Percentiles rank a stretch among this genome's conserved stretches.
phyloP scores from a whole-genome alignment of 2,888 invertebrate genomes.

The Parthenolecanium corni region DNA sequence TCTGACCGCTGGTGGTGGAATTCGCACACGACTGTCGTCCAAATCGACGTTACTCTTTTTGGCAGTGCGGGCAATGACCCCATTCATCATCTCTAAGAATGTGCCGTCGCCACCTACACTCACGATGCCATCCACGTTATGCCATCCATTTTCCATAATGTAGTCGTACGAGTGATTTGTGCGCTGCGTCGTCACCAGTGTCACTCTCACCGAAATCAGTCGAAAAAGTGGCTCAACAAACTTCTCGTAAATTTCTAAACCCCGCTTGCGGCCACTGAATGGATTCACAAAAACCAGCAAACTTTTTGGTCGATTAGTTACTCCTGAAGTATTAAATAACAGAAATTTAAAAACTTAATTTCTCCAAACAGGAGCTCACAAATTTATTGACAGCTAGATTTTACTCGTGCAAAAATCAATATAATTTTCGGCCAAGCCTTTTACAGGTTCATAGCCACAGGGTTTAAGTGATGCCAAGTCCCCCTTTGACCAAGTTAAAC shows the following conservation, averaged over 20 bases:
- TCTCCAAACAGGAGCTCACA: not conserved
- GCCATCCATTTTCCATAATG: slow-evolving; percentile 45
- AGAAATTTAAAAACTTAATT: not conserved
- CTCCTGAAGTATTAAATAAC: slow-evolving; percentile 39
- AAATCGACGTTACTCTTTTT: slow-evolving; percentile 45
- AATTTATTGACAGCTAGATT: not conserved
- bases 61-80: slow-evolving; percentile 50
- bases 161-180: slow-evolving; percentile 62
- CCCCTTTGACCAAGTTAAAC: too few species aligned
- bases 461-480: too few species aligned
- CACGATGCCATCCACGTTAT: slow-evolving; percentile 51
- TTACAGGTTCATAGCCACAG: too few species aligned
- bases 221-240: slow-evolving; percentile 55
- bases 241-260: slow-evolving; percentile 58
- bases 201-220: slow-evolving; percentile 53
- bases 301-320: slow-evolving; percentile 51
- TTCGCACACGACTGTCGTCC: slow-evolving; percentile 43
- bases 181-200: slow-evolving; percentile 56
- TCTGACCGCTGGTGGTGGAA: slow-evolving; percentile 44
- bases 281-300: slow-evolving; percentile 74
- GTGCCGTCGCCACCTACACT: slow-evolving; percentile 83
- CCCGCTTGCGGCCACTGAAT: slow-evolving; percentile 65
- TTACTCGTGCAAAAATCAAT: too few species aligned
- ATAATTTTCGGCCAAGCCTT: too few species aligned
- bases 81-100: slow-evolving; percentile 61